These are phyloP conservation scores for Molossus alvarezi DNA, from an alignment of 2,797 vertebrate genomes.

Conservation along the genomic window DNA sequence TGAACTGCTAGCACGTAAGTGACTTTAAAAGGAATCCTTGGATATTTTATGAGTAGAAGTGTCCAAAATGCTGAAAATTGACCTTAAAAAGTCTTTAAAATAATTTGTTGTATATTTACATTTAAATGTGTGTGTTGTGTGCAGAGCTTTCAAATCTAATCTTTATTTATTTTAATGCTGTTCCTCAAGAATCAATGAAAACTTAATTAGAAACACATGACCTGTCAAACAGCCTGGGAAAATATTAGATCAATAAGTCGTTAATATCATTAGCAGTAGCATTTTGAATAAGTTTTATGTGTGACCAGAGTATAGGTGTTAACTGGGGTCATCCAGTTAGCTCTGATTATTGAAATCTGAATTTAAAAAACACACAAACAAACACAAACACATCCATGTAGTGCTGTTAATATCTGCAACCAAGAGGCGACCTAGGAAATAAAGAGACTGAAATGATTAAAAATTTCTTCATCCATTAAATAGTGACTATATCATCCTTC, in stretches of 20 bases:
- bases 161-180: slow-evolving; percentile 45
- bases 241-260: slow-evolving; percentile 59
- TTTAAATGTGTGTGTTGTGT: background rate
- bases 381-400: background rate
- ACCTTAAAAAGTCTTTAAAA: slow-evolving; percentile 43
- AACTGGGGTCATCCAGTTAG: background rate
- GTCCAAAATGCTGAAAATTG: slow-evolving; percentile 49
- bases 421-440: slow-evolving; percentile 9
- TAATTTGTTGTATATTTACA: slow-evolving; percentile 46
- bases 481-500: background rate
- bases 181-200: slow-evolving; percentile 63
- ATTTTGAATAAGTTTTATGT: slow-evolving; percentile 65
- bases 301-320: slow-evolving; percentile 10
- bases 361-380: slow-evolving; percentile 37
- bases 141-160: slow-evolving; percentile 40
- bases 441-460: slow-evolving; percentile 42
- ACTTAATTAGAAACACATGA: slow-evolving; percentile 52
- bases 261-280: slow-evolving; percentile 42
- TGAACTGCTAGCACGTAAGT: background rate
- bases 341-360: slow-evolving; percentile 52
- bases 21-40: slow-evolving; percentile 53
- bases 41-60: background rate
- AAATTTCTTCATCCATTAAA: slow-evolving; percentile 47
- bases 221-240: background rate
- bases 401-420: slow-evolving; percentile 39